phyloP scores from a whole-genome alignment of 2,888 invertebrate species.

The Drosophila longiperda region DNA sequence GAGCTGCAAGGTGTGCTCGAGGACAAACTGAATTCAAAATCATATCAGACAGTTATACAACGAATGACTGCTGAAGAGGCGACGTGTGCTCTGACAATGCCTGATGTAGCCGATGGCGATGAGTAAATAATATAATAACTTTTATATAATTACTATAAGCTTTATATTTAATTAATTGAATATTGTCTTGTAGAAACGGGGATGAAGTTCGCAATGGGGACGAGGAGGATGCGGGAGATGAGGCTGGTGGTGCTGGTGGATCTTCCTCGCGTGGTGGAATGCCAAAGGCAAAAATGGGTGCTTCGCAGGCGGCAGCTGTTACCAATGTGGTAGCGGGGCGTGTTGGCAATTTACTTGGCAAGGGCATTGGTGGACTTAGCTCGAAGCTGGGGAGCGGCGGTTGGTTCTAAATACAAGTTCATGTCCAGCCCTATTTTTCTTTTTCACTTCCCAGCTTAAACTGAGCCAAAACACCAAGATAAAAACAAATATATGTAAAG shows the following conservation, averaged over 20 bases:
- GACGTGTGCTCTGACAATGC: constrained; percentile 94
- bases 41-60: constrained; percentile 95
- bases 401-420: constrained; percentile 89
- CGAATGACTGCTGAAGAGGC: constrained; percentile 99
- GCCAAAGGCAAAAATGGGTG: constrained; percentile 82
- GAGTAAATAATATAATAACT: constrained; percentile 83
- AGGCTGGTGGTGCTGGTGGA: constrained; percentile 32
- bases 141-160: no score
- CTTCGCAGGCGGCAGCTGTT: constrained; percentile 83
- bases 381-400: constrained; percentile 94
- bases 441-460: not conserved
- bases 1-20: constrained; percentile 99
- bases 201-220: constrained; percentile 76
- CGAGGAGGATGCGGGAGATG: constrained; percentile 77
- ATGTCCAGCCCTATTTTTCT: not conserved
- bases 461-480: not conserved
- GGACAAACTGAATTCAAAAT: constrained; percentile 97
- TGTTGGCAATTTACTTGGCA: constrained; percentile 95
- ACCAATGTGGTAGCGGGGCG: constrained; percentile 89
- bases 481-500: not conserved
- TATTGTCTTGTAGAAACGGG: constrained; percentile 44
- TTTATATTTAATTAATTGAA: not conserved
- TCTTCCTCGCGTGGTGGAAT: constrained; percentile 62
- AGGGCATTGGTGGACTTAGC: constrained; percentile 95
- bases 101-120: constrained; percentile 90